Evolutionary conservation across 2,888 invertebrate species (phyloP), one percentile per base, ranked within the genome.

Genomic region (Rhopalosiphum nymphaeae): DNA sequence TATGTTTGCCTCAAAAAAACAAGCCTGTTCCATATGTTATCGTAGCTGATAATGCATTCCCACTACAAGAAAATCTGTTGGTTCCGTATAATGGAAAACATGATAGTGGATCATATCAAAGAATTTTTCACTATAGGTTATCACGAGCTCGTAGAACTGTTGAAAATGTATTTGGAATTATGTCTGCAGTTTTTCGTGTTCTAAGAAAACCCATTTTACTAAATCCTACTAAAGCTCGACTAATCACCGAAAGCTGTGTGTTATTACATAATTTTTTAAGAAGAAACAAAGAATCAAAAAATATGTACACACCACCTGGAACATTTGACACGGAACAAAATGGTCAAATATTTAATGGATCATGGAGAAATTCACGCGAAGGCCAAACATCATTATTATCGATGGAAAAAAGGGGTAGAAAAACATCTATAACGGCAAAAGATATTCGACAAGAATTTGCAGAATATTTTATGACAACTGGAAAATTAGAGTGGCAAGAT

Each of bases 371-470:
- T 86, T 21, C 44, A 86, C n/a, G 67, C 67, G 61, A 44, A 46
- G 36, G 21, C 11, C 36, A 53, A 16, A 56, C 13, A 46, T 61
- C 61, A 61, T 91, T 91, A 57, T 36, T 29, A 91, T 56, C 56
- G 44, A 91, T 91, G 42, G 21, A 42, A 46, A 86, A 86, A 86
- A 25, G 16, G 13, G 36, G 57, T 26, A 67, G 25, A 67, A 57
- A 46, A 29, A 42, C 91, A 29, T 46, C n/a, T 44, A 78, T 36
- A 61, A 36, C 26, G 36, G 78, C 91, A 78, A 36, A 67, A 91
- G 91, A 61, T 13, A 91, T 91, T 91, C 46, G 67, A 67, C 26
- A 67, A 61, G 91, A 91, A 44, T 91, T 91, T 91, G 36, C 67
- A 44, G 44, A 91, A 46, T 44, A 91, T 13, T 91, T 91, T 78